Evolutionary conservation across 2,113 vertebrate species (phyloP).

Genomic region (Sinocyclocheilus maitianheensis): DNA sequence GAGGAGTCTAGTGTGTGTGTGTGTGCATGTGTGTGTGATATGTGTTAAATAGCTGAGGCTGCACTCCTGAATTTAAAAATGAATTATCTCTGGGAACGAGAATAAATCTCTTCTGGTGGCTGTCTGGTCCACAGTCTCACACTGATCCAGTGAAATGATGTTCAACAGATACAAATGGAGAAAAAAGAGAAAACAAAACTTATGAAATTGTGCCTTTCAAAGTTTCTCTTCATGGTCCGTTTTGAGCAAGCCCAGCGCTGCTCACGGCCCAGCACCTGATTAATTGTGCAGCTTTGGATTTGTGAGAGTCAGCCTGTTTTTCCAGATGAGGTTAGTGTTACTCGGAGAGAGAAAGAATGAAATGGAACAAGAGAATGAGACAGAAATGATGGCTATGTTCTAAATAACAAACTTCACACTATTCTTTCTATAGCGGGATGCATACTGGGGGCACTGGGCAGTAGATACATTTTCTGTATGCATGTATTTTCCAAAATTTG

Average conservation of each 20-base stretch:
- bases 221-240: conserved; percentile 57
- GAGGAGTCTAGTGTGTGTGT: conserved; percentile 32
- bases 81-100: conserved; percentile 58
- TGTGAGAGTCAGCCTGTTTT: conserved; percentile 58
- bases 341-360: conserved; percentile 44
- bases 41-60: neutral
- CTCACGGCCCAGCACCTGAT: conserved; percentile 62
- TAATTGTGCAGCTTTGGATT: conserved; percentile 63
- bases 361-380: conserved; percentile 38
- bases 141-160: conserved; percentile 71
- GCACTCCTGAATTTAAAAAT: conserved; percentile 50
- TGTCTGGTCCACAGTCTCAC: conserved; percentile 65
- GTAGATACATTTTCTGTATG: neutral
- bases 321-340: conserved; percentile 61
- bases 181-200: conserved; percentile 55
- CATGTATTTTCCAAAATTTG: neutral
- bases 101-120: conserved; percentile 72
- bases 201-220: conserved; percentile 63
- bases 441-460: neutral
- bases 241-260: conserved; percentile 55
- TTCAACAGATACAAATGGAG: conserved; percentile 68
- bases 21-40: conserved; percentile 15
- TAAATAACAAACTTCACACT: neutral
- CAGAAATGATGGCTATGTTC: conserved; percentile 17
- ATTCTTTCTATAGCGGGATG: neutral